Base-by-base conservation (phyloP, 2,888 invertebrate genomes). In the Hoplodrina blanda region DNA sequence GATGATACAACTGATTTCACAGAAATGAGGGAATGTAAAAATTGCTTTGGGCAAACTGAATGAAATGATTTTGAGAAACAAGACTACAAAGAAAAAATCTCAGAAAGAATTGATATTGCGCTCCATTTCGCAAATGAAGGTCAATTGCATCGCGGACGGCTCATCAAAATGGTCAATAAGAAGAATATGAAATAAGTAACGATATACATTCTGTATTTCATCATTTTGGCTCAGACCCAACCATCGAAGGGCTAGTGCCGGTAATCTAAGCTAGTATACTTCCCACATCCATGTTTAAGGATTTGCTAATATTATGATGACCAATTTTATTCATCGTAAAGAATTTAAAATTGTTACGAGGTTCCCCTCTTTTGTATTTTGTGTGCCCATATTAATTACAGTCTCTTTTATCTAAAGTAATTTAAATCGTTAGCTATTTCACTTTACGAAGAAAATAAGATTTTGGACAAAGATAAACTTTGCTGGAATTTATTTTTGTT, bases 221-320 rank as follows among this genome's bases (percentile, higher is more conserved):
- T 94, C 92, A 93, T 93, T 91, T 93, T 95, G 94, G 95, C 95
- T 73, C 68, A 72, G 80, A 85, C 91, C 95, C 94, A 95, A 91
- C 84, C 44, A 20, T 55, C 82, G 85, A 2, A 76, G 11, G 13
- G 17, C 85, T 90, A 86, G 88, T 83, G 8, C 37, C 8, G 88
- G 88, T 73, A 63, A 64, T 81, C 78, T 78, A 85, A 85, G 87
- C 85, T 85, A 86, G 85, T 88, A 73, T 67, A 81, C 80, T 82
- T 81, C 86, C 84, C 84, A 87, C 41, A 62, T 86, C 84, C 84
- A 83, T 84, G 84, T 89, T 88, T 33, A 53, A 85, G 85, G 82
- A 83, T 85, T 87, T 85, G 73, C 41, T 64, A 70, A 71, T 68
- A 60, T 70, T 68, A 63, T 62, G 46, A 59, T 61, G 44, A 66